Conservation (phyloP, 2,797 vertebrate genomes). For the Ceryle rudis region DNA sequence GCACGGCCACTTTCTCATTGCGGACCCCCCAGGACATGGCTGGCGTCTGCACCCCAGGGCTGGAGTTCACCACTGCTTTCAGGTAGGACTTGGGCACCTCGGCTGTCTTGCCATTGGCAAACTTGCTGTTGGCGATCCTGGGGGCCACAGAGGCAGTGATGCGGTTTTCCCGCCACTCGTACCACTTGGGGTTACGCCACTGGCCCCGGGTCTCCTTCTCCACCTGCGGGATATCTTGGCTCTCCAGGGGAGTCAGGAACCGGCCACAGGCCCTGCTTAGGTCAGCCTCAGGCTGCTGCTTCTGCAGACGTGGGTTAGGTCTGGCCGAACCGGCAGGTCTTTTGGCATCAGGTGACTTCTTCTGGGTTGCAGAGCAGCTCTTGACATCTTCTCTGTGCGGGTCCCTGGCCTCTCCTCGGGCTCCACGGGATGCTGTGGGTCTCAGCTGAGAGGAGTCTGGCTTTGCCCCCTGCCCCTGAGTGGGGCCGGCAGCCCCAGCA, state of each 20-base stretch:
- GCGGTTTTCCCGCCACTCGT: constrained; percentile 82
- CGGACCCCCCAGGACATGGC: constrained; percentile 85
- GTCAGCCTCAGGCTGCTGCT: not conserved
- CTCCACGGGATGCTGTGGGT: not conserved
- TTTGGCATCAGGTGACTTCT: not conserved
- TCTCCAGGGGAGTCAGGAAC: not conserved
- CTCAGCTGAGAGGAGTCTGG: not conserved
- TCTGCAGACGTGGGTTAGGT: rapidly evolving
- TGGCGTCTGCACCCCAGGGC: constrained; percentile 65
- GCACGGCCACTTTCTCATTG: constrained; percentile 72
- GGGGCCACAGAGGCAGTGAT: constrained; percentile 85
- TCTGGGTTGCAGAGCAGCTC: not conserved
- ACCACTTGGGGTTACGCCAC: constrained; percentile 80
- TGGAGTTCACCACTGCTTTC: constrained; percentile 69
- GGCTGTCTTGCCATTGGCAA: constrained; percentile 63
- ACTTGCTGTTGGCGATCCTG: constrained; percentile 78
- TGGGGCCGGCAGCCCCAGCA: not conserved
- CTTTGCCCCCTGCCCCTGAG: not conserved
- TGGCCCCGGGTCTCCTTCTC: constrained; percentile 84
- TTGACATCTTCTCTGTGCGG: not conserved
- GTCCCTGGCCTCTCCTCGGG: not conserved
- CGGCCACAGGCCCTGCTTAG: rapidly evolving
- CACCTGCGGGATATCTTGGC: constrained; percentile 53
- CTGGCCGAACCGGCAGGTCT: rapidly evolving
- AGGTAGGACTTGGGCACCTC: constrained; percentile 82